These are phyloP conservation scores for Larimichthys crocea DNA, from an alignment of 2,113 vertebrate species.

Conservation along the genomic window DNA sequence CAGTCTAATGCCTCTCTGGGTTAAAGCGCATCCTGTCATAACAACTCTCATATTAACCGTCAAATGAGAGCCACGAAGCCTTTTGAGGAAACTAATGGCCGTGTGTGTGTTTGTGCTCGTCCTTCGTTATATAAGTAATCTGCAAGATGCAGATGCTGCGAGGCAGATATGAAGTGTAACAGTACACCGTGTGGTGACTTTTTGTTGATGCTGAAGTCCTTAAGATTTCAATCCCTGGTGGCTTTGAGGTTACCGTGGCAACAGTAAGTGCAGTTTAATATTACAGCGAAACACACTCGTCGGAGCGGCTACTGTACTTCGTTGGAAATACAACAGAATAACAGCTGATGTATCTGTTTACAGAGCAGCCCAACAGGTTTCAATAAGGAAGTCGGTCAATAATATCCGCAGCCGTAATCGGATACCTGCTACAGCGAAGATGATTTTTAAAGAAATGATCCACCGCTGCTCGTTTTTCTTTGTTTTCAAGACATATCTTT, in stretches of 20 bases:
- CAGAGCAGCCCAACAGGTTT: not conserved
- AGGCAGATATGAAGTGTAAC: not conserved
- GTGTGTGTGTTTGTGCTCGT: not conserved
- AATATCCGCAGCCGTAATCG: not conserved
- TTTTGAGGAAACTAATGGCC: not conserved
- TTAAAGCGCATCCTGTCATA: slow-evolving; percentile 23
- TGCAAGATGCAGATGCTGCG: too few relatives aligned
- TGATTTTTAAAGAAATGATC: not conserved
- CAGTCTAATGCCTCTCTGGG: slow-evolving; percentile 20
- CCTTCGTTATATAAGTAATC: too few relatives aligned
- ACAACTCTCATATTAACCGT: not conserved
- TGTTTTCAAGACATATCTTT: not conserved
- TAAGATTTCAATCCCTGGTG: too few relatives aligned
- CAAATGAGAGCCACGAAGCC: slow-evolving; percentile 2
- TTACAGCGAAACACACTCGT: not conserved
- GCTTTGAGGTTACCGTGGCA: not conserved
- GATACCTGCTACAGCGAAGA: not conserved
- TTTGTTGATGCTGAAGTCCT: not conserved
- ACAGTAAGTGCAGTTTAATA: slow-evolving; percentile 1
- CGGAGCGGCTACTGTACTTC: not conserved
- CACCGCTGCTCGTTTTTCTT: not conserved
- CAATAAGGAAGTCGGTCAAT: not conserved
- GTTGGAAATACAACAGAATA: slow-evolving; percentile 5
- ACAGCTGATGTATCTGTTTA: not conserved
- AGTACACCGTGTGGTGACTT: not conserved